Base-by-base conservation (phyloP, 2,797 vertebrate genomes). In the Lepilemur septentrionalis region DNA sequence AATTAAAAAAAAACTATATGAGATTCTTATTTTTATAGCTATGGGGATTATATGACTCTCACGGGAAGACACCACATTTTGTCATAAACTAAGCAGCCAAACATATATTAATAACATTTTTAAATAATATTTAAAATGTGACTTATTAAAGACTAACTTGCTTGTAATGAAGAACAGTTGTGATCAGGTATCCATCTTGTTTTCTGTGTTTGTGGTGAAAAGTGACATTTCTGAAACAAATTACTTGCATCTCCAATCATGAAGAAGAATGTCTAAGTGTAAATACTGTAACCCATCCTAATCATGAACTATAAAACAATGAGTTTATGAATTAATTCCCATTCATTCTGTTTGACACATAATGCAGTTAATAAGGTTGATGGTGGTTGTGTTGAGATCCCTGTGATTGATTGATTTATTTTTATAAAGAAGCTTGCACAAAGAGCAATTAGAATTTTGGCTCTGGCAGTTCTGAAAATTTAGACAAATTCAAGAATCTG, bases 321-420 rank as follows among this genome's bases (percentile, higher is more conserved):
- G 72, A 55, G 50, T 79, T 81, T 83, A 76, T 91, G 28, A 97
- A 98, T 95, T 98, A 92, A 98, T 98, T 98, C 96, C 89, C 79
- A 89, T 97, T 98, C 96, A 96, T 95, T 97, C 79, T 87, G 89
- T 91, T 85, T 97, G 97, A 72, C 69, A 96, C 96, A 94, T 61
- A 0, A 80, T 97, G 95, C 82, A 98, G 90, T 97, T 98, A 98
- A 98, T 98, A 98, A 98, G 93, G 96, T 97, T 97, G 83, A 94
- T 96, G 95, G 79, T 95, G 57, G 23, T 59, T 97, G 97, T 98
- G 91, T 93, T 96, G 94, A 97, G 92, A 98, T 98, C 83, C 81
- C 59, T 59, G 94, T 98, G 96, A 98, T 98, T 98, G 98, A 97
- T 98, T 97, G 97, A 88, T 67, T 46, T 61, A 69, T 25, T 38